These are phyloP conservation scores for Pachypanchax playfairii DNA, from an alignment of 2,113 vertebrate genomes.

Conservation along the genomic window DNA sequence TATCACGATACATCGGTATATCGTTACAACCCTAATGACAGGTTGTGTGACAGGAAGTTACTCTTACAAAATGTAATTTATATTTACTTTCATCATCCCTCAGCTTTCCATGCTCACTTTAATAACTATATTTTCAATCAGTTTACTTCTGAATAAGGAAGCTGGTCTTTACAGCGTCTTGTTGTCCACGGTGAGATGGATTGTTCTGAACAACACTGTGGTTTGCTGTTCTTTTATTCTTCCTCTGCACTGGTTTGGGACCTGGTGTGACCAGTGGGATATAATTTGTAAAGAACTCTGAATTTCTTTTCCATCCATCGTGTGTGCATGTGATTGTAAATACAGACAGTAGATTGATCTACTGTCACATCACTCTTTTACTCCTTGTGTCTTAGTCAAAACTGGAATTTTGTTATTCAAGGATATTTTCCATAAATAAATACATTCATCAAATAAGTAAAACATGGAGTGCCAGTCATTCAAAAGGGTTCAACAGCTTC, in stretches of 20 bases:
- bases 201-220: constrained; percentile 6
- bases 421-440: no score
- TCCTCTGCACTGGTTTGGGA: constrained; percentile 49
- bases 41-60: no score
- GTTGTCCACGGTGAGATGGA: constrained; percentile 9
- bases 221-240: constrained; percentile 41
- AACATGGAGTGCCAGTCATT: no score
- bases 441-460: no score
- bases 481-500: no score
- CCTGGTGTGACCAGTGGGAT: constrained; percentile 49
- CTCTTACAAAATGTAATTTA: background rate
- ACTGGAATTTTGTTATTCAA: no score
- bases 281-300: constrained; percentile 30
- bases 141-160: background rate
- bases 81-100: background rate
- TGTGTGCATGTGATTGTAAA: constrained; percentile 4
- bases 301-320: background rate
- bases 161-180: background rate
- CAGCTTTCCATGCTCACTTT: background rate
- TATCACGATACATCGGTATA: no score
- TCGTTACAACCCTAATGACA: no score
- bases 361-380: no score
- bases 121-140: background rate
- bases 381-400: no score
- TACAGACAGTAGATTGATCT: no score